Conservation (phyloP, 1,140 invertebrate genomes). For the Drosophila fuyamai region DNA sequence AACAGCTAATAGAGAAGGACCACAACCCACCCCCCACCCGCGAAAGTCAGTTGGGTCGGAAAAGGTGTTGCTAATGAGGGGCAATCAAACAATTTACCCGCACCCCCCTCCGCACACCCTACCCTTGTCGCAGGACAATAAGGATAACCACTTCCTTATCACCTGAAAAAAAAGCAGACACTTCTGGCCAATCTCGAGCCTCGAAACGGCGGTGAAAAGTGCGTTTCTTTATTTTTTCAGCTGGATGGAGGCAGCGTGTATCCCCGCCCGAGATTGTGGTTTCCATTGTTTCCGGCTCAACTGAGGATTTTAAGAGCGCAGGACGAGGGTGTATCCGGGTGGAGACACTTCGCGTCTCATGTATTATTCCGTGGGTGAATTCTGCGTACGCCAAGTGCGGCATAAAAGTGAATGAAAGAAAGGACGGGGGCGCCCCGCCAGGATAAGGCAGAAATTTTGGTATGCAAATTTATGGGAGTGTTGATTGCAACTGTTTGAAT, state of each 20-base stretch:
- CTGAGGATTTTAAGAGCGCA: constrained; percentile 54
- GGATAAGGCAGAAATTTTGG: constrained; percentile 67
- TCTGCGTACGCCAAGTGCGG: constrained; percentile 63
- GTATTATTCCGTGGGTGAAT: constrained; percentile 72
- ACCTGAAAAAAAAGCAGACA: constrained; percentile 29
- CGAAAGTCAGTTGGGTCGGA: neutral
- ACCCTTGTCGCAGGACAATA: constrained; percentile 35
- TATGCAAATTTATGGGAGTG: constrained; percentile 81
- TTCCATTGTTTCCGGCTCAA: constrained; percentile 52
- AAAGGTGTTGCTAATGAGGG: constrained; percentile 51
- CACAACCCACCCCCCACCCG: no score
- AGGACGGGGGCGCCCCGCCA: constrained; percentile 19
- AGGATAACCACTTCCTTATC: constrained; percentile 54
- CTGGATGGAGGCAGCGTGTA: neutral
- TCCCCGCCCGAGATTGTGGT: constrained; percentile 15
- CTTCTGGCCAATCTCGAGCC: constrained; percentile 14
- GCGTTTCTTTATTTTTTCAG: constrained; percentile 31
- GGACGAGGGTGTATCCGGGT: neutral
- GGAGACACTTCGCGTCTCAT: constrained; percentile 52
- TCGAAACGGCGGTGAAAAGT: constrained; percentile 42
- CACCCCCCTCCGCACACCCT: constrained; percentile 3
- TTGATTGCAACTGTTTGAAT: constrained; percentile 75
- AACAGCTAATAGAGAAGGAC: constrained; percentile 20
- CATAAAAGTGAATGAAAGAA: constrained; percentile 61
- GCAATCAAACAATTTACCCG: constrained; percentile 54